Conservation (phyloP, 1,140 invertebrate species). For the Megalopta genalis region DNA sequence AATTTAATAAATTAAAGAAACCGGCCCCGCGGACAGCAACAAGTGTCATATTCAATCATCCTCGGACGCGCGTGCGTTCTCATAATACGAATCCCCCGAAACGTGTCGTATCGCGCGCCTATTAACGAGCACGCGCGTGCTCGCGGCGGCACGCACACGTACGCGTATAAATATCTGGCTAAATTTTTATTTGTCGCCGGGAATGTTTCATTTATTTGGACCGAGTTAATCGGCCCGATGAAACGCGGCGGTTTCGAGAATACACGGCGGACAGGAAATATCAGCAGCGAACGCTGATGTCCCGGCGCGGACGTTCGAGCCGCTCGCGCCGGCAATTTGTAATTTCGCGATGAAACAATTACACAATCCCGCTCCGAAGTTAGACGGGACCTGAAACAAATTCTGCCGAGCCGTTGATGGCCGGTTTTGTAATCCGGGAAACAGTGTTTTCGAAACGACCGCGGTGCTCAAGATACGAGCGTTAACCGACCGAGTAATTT, state of each 20-base stretch:
- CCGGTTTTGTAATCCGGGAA: not conserved
- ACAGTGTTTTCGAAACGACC: not conserved
- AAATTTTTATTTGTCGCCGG: not conserved
- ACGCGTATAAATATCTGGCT: too few relatives aligned
- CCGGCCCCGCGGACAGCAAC: not conserved
- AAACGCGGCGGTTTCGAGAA: not conserved
- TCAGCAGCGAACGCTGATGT: too few relatives aligned
- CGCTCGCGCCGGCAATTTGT: not conserved
- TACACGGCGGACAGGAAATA: not conserved
- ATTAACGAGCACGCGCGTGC: too few relatives aligned
- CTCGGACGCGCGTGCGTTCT: not conserved
- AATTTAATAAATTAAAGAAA: slow-evolving; percentile 11
- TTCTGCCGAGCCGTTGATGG: not conserved
- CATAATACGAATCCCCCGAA: not conserved
- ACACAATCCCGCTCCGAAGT: not conserved
- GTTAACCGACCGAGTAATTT: not conserved
- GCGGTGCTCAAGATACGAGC: not conserved
- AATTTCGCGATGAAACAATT: slow-evolving; percentile 22
- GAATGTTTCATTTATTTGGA: not conserved
- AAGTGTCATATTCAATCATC: slow-evolving; percentile 10
- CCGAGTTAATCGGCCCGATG: not conserved
- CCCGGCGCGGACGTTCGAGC: too few relatives aligned
- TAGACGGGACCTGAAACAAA: not conserved
- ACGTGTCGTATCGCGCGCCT: not conserved
- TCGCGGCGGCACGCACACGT: too few relatives aligned